Percentiles rank a stretch among this genome's conserved stretches.
Conservation (phyloP, 2,888 invertebrate species). For the Hirtodrosophila trivittata region DNA sequence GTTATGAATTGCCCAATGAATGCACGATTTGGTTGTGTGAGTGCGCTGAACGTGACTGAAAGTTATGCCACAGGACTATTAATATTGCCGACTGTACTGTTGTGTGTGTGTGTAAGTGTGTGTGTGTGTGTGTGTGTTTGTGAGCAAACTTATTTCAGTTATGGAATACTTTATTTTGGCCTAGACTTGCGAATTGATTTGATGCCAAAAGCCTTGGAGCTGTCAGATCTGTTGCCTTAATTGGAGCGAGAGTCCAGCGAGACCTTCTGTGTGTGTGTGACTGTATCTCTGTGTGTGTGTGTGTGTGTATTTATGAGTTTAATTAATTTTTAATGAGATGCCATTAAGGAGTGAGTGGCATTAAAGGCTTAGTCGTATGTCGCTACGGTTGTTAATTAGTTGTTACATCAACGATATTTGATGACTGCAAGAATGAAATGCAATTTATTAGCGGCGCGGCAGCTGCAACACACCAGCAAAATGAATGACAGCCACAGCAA, state of each 20-base stretch:
- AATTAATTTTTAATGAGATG: conserved; percentile 63
- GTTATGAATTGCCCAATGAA: background rate
- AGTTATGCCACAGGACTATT: background rate
- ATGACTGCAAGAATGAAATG: conserved; percentile 33
- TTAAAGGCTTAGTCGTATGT: conserved; percentile 14
- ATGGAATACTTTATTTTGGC: conserved; percentile 10
- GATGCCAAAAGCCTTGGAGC: conserved; percentile 11
- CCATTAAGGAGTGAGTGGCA: conserved; percentile 35
- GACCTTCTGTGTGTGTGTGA: conserved; percentile 10
- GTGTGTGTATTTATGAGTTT: conserved; percentile 32
- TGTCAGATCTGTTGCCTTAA: conserved; percentile 10
- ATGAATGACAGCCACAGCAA: conserved; percentile 15
- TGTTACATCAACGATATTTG: conserved; percentile 35
- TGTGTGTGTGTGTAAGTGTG: background rate
- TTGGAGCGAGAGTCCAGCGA: too few species aligned
- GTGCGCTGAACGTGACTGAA: background rate
- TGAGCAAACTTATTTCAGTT: conserved; percentile 2
- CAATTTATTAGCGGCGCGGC: conserved; percentile 38
- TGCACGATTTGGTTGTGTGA: too few species aligned
- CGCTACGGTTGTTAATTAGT: conserved; percentile 53
- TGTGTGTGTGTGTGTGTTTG: background rate
- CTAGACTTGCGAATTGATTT: conserved; percentile 25
- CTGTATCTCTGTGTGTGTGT: conserved; percentile 10
- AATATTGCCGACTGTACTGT: background rate
- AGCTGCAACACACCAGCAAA: conserved; percentile 4